These are phyloP conservation scores for Drosophila eohydei DNA, from an alignment of 2,888 invertebrate species.

Conservation along the genomic window DNA sequence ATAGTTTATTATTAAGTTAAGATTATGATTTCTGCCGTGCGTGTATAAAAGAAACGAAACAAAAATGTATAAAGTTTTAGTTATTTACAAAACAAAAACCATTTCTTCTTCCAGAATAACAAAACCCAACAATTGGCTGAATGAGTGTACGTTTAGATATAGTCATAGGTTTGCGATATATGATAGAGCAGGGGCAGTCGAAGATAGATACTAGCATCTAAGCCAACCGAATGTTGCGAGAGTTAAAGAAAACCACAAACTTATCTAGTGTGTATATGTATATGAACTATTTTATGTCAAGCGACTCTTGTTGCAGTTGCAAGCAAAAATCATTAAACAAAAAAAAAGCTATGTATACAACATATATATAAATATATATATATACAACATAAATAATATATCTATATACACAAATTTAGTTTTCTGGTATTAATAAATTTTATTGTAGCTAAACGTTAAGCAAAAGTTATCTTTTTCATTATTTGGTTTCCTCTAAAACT, in stretches of 20 bases:
- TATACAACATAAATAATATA: constrained; percentile 77
- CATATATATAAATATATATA: constrained; percentile 71
- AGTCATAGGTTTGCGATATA: constrained; percentile 58
- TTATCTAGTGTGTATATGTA: constrained; percentile 32
- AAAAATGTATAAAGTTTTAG: constrained; percentile 74
- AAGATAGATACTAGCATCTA: constrained; percentile 43
- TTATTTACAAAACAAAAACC: constrained; percentile 39
- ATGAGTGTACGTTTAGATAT: constrained; percentile 48
- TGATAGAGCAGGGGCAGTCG: constrained; percentile 40
- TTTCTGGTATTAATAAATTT: constrained; percentile 82
- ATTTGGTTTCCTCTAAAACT: background rate
- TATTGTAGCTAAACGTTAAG: constrained; percentile 79
- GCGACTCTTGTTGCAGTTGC: constrained; percentile 38
- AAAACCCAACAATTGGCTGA: constrained; percentile 57
- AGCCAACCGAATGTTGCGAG: constrained; percentile 40
- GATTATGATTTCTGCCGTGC: constrained; percentile 27
- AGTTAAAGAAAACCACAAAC: constrained; percentile 34
- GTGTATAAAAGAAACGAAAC: constrained; percentile 46
- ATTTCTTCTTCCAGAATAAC: constrained; percentile 54
- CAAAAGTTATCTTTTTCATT: constrained; percentile 18
- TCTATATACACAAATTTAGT: constrained; percentile 79
- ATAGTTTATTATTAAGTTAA: constrained; percentile 28
- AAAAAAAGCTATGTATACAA: constrained; percentile 57
- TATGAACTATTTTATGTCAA: constrained; percentile 58
- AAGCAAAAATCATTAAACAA: constrained; percentile 28